Evolutionary conservation across 2,113 vertebrate species (phyloP).

Genomic region (Odobenus rosmarus): DNA sequence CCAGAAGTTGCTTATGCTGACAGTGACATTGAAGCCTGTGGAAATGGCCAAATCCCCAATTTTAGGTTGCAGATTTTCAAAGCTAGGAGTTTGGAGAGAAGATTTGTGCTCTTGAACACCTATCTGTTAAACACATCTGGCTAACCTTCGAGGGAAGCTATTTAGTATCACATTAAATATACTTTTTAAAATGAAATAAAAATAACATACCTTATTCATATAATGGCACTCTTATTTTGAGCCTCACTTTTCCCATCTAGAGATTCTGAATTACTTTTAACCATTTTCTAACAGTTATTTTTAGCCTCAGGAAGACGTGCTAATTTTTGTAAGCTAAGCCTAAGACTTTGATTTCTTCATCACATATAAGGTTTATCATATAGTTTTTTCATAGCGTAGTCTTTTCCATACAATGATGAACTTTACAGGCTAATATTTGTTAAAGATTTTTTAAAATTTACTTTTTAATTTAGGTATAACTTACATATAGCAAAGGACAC

Average conservation of each 20-base stretch:
- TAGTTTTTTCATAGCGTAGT: background rate
- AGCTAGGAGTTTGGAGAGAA: background rate
- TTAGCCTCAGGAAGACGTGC: background rate
- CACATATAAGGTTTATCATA: background rate
- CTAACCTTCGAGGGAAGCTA: background rate
- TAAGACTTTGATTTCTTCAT: background rate
- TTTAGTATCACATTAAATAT: background rate
- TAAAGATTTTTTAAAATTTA: background rate
- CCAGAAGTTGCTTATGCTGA: background rate
- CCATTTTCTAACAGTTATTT: background rate
- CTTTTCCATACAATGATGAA: background rate
- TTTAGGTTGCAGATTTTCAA: background rate
- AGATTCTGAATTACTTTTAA: slow-evolving; percentile 23
- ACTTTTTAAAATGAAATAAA: background rate
- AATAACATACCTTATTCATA: background rate
- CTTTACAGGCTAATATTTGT: background rate
- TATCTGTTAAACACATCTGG: background rate
- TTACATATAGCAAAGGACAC: background rate
- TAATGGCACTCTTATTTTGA: slow-evolving; percentile 9
- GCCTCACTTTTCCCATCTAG: background rate
- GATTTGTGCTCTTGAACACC: background rate
- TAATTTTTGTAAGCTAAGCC: background rate
- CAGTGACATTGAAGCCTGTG: background rate
- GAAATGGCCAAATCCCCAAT: background rate
- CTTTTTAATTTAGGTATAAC: background rate